These are phyloP conservation scores for Hepsetus odoe DNA, from an alignment of 2,113 vertebrate species.

Conservation along the genomic window DNA sequence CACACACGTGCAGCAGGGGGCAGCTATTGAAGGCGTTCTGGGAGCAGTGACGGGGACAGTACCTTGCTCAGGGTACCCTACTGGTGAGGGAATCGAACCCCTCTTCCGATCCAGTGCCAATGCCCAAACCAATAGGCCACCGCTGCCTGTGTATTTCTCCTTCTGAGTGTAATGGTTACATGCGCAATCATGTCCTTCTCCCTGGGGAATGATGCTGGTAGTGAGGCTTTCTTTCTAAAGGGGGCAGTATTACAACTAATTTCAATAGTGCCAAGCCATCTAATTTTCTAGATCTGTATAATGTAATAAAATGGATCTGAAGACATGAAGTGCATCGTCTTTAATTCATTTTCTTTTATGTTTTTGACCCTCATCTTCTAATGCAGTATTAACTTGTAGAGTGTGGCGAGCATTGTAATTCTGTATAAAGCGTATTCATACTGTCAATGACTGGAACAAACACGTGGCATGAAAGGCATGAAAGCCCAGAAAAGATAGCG, in stretches of 20 bases:
- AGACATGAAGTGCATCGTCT: not conserved
- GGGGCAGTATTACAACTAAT: not conserved
- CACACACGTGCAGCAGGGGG: no score
- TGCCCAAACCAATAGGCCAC: no score
- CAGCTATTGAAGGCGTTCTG: no score
- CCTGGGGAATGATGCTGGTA: not conserved
- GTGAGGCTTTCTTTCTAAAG: not conserved
- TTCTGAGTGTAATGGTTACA: not conserved
- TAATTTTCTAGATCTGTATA: not conserved
- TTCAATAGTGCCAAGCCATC: not conserved
- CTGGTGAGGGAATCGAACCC: no score
- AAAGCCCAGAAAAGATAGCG: not conserved
- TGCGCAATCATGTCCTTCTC: not conserved
- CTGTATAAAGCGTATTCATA: not conserved
- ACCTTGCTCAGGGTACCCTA: no score
- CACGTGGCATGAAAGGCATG: not conserved
- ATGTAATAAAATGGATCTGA: not conserved
- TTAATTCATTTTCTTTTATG: not conserved
- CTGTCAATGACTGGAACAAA: not conserved
- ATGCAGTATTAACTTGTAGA: not conserved
- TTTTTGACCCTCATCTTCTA: not conserved
- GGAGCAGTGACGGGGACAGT: no score
- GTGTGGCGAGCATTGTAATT: not conserved
- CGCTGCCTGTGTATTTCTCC: not conserved
- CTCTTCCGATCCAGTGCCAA: no score